Base-by-base conservation (phyloP, 2,888 invertebrate species). In the Lasioglossum calceatum region DNA sequence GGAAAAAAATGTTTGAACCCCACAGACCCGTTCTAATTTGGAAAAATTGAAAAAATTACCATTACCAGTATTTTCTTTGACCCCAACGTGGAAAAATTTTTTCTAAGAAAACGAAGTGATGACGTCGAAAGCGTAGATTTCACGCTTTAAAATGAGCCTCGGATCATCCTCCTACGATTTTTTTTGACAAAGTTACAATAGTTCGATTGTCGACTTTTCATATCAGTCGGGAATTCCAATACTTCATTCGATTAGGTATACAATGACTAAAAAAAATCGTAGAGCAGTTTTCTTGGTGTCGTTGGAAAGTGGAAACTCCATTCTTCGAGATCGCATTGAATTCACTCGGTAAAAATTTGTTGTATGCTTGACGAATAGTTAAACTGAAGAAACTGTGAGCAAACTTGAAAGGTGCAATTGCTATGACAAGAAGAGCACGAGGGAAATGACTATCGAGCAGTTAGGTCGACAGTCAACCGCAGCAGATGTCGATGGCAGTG, bases 401-500 rank as follows among this genome's bases (percentile, higher is more conserved):
- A 10, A 10, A 10, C 23, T 0, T 3, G 23, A 54, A 54, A 54
- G 54, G 54, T 54, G 54, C 54, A 54, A 54, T n/a, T 10, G 54
- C 54, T n/a, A 23, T n/a, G 23, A 10, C 10, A n/a, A 54, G 10
- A 10, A 8, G 23, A 10, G 54, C 54, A 54, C 23, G 54, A 54
- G 23, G 54, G 10, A 23, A 54, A 10, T n/a, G 10, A 54, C 10
- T 54, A 54, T 54, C 54, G 10, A 23, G 10, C 54, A 54, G 54
- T 54, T 23, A 54, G 54, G 54, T 54, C 23, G 50, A n/a, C 23
- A 54, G 54, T n/a, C 3, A 10, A 54, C 54, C 54, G 54, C 54
- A n/a, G 54, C 54, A 54, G 88, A 84, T 88, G 88, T 81, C 82
- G 74, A 77, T 77, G 71, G 88, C 86, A 82, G 88, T 87, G 91